Evolutionary conservation across 2,888 invertebrate genomes (phyloP).

Genomic region (Thera obeliscata): DNA sequence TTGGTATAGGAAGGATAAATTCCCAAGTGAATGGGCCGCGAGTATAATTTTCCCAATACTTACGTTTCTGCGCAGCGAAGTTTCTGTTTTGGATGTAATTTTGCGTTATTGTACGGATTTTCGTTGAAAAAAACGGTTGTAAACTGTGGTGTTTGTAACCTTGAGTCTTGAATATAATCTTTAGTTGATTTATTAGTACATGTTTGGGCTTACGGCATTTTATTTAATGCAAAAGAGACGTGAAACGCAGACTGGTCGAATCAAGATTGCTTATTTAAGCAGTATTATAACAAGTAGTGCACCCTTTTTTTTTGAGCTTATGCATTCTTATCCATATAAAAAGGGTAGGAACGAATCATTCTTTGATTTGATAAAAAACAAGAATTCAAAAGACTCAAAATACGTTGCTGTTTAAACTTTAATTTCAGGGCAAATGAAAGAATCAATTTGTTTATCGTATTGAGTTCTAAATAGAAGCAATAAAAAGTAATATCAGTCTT

Average conservation of each 20-base stretch:
- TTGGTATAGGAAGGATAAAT: slow-evolving; percentile 30
- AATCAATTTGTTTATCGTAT: slow-evolving; percentile 6
- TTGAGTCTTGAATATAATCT: not conserved
- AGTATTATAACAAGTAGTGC: not conserved
- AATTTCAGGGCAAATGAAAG: slow-evolving; percentile 9
- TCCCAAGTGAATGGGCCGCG: slow-evolving; percentile 25
- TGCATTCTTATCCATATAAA: not conserved
- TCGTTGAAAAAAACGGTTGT: not conserved
- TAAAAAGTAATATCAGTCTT: slow-evolving; percentile 15
- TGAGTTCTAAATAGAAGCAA: not conserved
- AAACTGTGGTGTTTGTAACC: not conserved
- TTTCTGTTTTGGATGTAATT: not conserved
- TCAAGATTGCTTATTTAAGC: not conserved
- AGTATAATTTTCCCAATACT: slow-evolving; percentile 25
- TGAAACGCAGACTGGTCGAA: not conserved
- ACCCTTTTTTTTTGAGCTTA: not conserved
- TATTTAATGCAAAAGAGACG: not conserved
- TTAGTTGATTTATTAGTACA: slow-evolving; percentile 1
- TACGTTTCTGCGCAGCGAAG: slow-evolving; percentile 23
- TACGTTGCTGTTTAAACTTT: not conserved
- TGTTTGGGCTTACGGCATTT: slow-evolving; percentile 1
- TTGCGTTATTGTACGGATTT: not conserved
- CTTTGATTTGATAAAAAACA: not conserved
- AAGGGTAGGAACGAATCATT: not conserved
- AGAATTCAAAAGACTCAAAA: not conserved